A percentile compares a stretch with the other conserved stretches of the same genome.
Evolutionary conservation across 2,797 vertebrate genomes (phyloP).

Genomic region (Delichon dasypus): DNA sequence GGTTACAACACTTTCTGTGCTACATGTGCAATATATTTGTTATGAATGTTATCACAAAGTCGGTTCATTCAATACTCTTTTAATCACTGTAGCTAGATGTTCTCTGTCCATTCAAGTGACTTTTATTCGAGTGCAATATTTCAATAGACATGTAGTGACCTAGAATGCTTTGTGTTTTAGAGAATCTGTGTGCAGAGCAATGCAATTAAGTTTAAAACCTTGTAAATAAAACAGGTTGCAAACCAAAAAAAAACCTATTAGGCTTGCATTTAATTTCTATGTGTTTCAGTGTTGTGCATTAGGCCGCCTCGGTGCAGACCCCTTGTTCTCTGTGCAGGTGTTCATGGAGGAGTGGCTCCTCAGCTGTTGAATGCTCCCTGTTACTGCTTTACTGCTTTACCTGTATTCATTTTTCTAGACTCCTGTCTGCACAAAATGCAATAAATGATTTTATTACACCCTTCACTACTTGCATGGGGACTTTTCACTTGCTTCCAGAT

Average conservation of each 20-base stretch:
- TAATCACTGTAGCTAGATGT: constrained; percentile 76
- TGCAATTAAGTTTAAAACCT: constrained; percentile 72
- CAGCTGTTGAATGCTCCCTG: constrained; percentile 91
- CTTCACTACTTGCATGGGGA: constrained; percentile 41
- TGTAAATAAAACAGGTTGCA: constrained; percentile 80
- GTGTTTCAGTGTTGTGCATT: constrained; percentile 85
- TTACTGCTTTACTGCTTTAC: constrained; percentile 94
- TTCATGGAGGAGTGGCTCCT: constrained; percentile 88
- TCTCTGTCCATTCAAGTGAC: constrained; percentile 77
- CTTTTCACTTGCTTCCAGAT: constrained; percentile 17
- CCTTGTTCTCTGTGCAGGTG: constrained; percentile 90
- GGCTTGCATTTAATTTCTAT: constrained; percentile 90
- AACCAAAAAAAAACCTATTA: constrained; percentile 72
- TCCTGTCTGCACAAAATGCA: constrained; percentile 99
- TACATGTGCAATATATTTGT: constrained; percentile 84
- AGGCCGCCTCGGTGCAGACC: constrained; percentile 64
- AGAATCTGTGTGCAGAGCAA: constrained; percentile 75
- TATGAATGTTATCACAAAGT: constrained; percentile 80
- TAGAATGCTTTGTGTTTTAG: constrained; percentile 79
- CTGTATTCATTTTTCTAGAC: constrained; percentile 98
- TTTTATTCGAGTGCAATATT: constrained; percentile 80
- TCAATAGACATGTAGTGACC: constrained; percentile 76
- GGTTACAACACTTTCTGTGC: constrained; percentile 74
- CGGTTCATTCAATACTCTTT: constrained; percentile 68
- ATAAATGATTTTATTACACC: constrained; percentile 99